phyloP scores from a whole-genome alignment of 2,888 invertebrate species.

The Galerucella calmariensis region DNA sequence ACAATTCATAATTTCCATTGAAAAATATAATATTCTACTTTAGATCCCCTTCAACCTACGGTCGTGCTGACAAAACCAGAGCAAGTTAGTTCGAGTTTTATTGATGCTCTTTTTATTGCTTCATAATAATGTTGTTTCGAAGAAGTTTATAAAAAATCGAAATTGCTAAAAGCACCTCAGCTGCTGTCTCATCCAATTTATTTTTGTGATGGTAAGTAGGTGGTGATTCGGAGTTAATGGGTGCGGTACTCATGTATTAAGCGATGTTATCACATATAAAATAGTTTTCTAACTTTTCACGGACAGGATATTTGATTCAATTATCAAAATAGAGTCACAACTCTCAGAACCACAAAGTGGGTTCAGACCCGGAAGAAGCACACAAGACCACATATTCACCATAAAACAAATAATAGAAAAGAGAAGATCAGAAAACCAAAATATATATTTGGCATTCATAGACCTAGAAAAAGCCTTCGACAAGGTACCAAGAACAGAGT shows the following conservation, averaged over 20 bases:
- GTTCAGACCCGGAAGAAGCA: no score
- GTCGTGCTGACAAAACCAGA: background rate
- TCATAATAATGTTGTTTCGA: background rate
- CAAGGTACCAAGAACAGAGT: no score
- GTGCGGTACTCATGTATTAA: no score
- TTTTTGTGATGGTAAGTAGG: background rate
- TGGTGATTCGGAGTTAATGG: background rate
- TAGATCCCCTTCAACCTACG: background rate
- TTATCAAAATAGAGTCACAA: no score
- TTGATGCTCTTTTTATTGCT: slow-evolving; percentile 13
- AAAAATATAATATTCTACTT: background rate
- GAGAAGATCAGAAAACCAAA: no score
- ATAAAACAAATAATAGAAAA: no score
- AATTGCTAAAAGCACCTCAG: background rate
- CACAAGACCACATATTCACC: no score
- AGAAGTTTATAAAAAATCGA: slow-evolving; percentile 9
- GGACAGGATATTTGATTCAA: no score
- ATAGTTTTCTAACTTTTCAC: background rate
- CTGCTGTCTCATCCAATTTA: background rate
- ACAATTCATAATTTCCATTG: no score
- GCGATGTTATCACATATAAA: background rate
- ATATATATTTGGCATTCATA: no score
- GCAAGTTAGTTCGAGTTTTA: background rate
- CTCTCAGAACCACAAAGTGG: no score
- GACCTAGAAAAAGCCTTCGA: no score